Evolutionary conservation across 1,140 invertebrate species (phyloP).

Genomic region (Drosophila grimshawi): DNA sequence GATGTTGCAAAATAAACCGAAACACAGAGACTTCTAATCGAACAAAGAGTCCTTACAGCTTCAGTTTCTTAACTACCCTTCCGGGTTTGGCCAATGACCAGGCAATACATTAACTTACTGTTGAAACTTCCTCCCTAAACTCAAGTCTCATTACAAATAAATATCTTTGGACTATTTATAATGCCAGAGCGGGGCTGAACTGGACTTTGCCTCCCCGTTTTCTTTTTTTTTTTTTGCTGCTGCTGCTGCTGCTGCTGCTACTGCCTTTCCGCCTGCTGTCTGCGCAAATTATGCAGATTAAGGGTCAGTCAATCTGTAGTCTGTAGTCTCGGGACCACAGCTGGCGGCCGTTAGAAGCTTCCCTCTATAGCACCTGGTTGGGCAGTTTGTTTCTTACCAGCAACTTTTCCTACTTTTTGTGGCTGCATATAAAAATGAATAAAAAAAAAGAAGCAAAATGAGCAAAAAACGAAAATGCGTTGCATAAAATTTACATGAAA

Average conservation of each 20-base stretch:
- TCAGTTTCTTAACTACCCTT: slow-evolving; percentile 65
- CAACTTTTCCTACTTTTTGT: slow-evolving; percentile 20
- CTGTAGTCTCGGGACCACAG: slow-evolving; percentile 43
- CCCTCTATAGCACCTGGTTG: slow-evolving; percentile 37
- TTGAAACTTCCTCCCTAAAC: slow-evolving; percentile 30
- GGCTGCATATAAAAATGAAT: slow-evolving; percentile 2
- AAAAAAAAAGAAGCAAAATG: background rate
- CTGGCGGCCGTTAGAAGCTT: slow-evolving; percentile 56
- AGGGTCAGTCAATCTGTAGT: slow-evolving; percentile 63
- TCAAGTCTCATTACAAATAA: slow-evolving; percentile 73
- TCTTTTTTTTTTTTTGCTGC: slow-evolving; percentile 17
- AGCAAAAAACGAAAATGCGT: slow-evolving; percentile 4
- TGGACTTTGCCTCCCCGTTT: slow-evolving; percentile 8
- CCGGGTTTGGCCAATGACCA: slow-evolving; percentile 41
- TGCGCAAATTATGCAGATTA: slow-evolving; percentile 80
- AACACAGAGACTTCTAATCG: slow-evolving; percentile 45
- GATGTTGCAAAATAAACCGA: slow-evolving; percentile 47
- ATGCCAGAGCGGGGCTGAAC: slow-evolving; percentile 52
- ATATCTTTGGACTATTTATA: slow-evolving; percentile 79
- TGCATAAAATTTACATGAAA: slow-evolving; percentile 67
- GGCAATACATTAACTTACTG: background rate
- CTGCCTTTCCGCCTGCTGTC: slow-evolving; percentile 11
- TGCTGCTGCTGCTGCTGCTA: background rate
- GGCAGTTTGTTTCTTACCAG: slow-evolving; percentile 33
- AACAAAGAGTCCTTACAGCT: slow-evolving; percentile 56